These are phyloP conservation scores for Trachelus stipa DNA, from an alignment of 2,888 invertebrate genomes.

Conservation along the genomic window DNA sequence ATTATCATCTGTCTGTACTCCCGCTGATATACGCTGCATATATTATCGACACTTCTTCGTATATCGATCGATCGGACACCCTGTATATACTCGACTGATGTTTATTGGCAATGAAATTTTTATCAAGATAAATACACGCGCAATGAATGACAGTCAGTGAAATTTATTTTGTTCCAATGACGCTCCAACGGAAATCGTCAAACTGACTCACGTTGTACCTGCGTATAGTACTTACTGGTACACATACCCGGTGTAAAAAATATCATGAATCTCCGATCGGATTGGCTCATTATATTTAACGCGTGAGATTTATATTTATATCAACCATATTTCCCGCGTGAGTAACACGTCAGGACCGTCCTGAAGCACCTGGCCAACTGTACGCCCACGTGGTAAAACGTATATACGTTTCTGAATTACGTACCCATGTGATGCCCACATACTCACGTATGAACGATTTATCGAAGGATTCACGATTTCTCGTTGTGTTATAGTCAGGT, in stretches of 20 bases:
- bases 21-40: background rate
- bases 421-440: background rate
- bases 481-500: background rate
- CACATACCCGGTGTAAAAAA: background rate
- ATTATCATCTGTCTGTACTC: background rate
- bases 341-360: background rate
- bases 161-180: background rate
- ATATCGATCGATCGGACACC: background rate
- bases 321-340: constrained; percentile 19
- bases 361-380: background rate
- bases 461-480: background rate
- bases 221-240: background rate
- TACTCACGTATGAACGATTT: background rate
- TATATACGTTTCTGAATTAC: background rate
- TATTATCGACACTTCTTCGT: background rate
- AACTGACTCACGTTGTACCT: background rate
- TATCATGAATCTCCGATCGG: background rate
- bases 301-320: constrained; percentile 31
- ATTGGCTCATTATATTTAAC: constrained; percentile 29
- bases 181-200: background rate
- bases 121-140: background rate
- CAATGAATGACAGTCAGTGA: background rate
- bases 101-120: background rate
- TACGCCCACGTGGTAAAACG: background rate
- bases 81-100: background rate